Evolutionary conservation across 2,888 invertebrate genomes (phyloP), one percentile per base, ranked within the genome.

Genomic region (Ormyrus nitidulus): DNA sequence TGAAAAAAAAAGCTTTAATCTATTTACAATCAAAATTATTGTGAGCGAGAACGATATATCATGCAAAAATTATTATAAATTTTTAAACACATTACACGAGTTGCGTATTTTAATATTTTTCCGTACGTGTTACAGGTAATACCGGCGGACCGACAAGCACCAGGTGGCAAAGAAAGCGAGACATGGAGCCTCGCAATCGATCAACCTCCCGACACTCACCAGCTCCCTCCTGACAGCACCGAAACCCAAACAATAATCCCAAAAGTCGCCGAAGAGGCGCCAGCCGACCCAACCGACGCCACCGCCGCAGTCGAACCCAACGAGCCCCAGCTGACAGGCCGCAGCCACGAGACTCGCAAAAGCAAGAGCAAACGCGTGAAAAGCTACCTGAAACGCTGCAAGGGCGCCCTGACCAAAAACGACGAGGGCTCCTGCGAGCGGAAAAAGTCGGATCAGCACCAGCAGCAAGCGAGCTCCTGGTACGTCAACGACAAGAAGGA

Each of bases 351-450:
- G 83, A 89, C 88, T 10, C 91, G 92, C 10, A 91, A 92, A 85
- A 92, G 92, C 85, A 92, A 91, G 86, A 90, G 92, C 13, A 92
- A 92, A 85, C 91, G 92, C 69, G 92, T 93, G 44, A 92, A 92
- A 86, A 92, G 91, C 82, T 92, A 92, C 85, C 86, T 93, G 70
- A 91, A 91, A 84, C 91, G 89, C 69, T 93, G 92, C 85, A 92
- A 92, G 86, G 92, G 91, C 73, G 92, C 91, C 0, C 85, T 92
- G 7, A 88, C 89, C 61, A 84, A 83, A 70, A 87, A 85, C 44
- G 89, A 89, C 75, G 85, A 86, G 34, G 80, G 81, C 13, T 83
- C 85, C 11, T 83, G 85, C 53, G 88, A 89, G 73, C 56, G 79
- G 61, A 34, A n/a, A 34, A 34, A 34, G 34, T 34, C 34, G 34